phyloP scores from a whole-genome alignment of 1,140 invertebrate genomes.

The Drosophila grimshawi region DNA sequence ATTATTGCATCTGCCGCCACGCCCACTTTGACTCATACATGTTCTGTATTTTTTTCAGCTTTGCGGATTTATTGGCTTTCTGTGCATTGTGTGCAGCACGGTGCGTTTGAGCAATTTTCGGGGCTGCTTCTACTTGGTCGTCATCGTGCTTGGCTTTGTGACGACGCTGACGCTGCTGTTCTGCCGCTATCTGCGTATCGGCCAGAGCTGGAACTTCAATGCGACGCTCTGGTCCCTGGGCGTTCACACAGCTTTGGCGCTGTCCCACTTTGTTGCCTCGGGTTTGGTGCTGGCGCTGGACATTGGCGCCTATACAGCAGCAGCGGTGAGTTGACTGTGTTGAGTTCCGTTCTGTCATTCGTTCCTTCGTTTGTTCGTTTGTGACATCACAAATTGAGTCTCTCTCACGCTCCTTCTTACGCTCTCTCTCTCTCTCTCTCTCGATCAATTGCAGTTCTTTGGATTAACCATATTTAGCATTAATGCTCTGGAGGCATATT shows the following conservation, averaged over 20 bases:
- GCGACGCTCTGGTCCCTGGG: constrained; percentile 46
- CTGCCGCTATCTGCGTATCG: constrained; percentile 47
- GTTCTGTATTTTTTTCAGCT: constrained; percentile 27
- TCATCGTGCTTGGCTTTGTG: constrained; percentile 49
- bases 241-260: constrained; percentile 52
- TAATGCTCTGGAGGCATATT: constrained; percentile 61
- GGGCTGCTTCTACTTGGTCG: constrained; percentile 64
- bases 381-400: neutral
- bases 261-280: constrained; percentile 66
- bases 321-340: constrained; percentile 53
- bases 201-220: constrained; percentile 53
- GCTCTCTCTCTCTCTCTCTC: too few relatives aligned
- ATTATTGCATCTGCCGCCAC: neutral
- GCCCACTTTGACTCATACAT: neutral
- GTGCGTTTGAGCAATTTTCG: constrained; percentile 70
- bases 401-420: neutral
- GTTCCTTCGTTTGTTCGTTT: too few relatives aligned
- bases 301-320: constrained; percentile 60
- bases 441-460: constrained; percentile 49
- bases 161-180: constrained; percentile 47
- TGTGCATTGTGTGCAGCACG: constrained; percentile 68
- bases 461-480: constrained; percentile 63
- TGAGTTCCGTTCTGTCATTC: too few relatives aligned
- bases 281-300: constrained; percentile 66
- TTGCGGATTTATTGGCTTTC: constrained; percentile 60